A percentile compares a stretch with the other conserved stretches of the same genome.
Evolutionary conservation across 2,113 vertebrate species (phyloP).

Genomic region (Ptychochromis oligacanthus): DNA sequence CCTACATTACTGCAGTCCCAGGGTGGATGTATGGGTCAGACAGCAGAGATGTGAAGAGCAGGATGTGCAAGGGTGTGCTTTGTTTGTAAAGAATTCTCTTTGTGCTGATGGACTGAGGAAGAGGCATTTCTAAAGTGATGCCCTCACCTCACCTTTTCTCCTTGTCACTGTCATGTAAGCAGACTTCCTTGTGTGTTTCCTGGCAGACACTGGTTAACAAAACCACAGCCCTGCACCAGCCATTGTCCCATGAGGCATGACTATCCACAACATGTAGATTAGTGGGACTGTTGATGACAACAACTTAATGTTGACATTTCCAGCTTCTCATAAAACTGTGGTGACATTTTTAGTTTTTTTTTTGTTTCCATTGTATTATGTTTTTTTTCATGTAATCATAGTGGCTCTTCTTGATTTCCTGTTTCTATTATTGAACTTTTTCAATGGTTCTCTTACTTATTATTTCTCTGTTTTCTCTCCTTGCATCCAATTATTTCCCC

Average conservation of each 20-base stretch:
- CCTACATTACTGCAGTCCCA: slow-evolving; percentile 23
- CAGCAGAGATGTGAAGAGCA: slow-evolving; percentile 27
- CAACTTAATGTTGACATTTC: slow-evolving; percentile 7
- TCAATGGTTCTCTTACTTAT: slow-evolving; percentile 37
- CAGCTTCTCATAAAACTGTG: background rate
- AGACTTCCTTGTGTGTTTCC: slow-evolving; percentile 34
- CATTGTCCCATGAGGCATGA: slow-evolving; percentile 3
- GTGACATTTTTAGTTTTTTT: background rate
- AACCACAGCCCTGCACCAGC: background rate
- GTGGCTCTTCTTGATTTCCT: slow-evolving; percentile 10
- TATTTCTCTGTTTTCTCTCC: slow-evolving; percentile 63
- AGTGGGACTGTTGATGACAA: background rate
- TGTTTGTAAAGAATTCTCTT: slow-evolving; percentile 69
- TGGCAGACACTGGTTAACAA: slow-evolving; percentile 31
- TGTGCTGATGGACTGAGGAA: slow-evolving; percentile 30
- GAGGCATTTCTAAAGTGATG: slow-evolving; percentile 19
- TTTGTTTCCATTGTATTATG: background rate
- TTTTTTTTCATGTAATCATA: background rate
- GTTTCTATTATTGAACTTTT: slow-evolving; percentile 33
- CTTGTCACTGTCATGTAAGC: slow-evolving; percentile 23
- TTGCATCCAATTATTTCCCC: slow-evolving; percentile 38
- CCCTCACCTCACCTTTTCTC: slow-evolving; percentile 22
- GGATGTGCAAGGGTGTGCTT: slow-evolving; percentile 27
- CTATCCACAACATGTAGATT: background rate
- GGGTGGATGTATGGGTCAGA: slow-evolving; percentile 46